These are phyloP conservation scores for Gymnocephalus cernua DNA, from an alignment of 2,113 vertebrate genomes.

Conservation along the genomic window DNA sequence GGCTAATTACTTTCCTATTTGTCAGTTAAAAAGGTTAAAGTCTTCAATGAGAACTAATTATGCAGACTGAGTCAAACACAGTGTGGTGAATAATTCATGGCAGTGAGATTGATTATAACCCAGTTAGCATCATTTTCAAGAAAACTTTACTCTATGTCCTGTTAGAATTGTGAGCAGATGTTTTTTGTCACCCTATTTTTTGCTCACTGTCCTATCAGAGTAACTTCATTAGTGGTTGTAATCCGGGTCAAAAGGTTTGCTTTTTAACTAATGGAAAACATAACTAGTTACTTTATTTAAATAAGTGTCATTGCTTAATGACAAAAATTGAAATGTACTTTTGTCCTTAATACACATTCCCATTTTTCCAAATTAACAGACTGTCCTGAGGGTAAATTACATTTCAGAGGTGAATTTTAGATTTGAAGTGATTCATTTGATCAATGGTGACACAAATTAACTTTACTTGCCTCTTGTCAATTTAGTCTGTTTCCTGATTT, in stretches of 20 bases:
- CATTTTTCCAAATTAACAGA: background rate
- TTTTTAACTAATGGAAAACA: constrained; percentile 24
- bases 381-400: background rate
- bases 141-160: constrained; percentile 16
- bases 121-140: constrained; percentile 8
- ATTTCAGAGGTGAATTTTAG: background rate
- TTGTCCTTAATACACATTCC: background rate
- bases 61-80: constrained; percentile 41
- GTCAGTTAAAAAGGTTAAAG: constrained; percentile 65
- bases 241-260: constrained; percentile 3
- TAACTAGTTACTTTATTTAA: background rate
- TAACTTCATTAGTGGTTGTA: background rate
- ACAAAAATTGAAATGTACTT: background rate
- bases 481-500: background rate
- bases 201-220: background rate
- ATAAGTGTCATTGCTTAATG: background rate
- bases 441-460: background rate
- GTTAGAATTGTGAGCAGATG: constrained; percentile 14
- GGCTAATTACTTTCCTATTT: constrained; percentile 55
- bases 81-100: constrained; percentile 58
- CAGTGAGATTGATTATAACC: constrained; percentile 28
- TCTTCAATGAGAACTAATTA: constrained; percentile 58
- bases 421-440: background rate
- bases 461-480: background rate
- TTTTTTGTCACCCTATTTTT: constrained; percentile 23